Percentiles rank a stretch among this genome's conserved stretches.
Evolutionary conservation across 2,888 invertebrate species (phyloP).

Genomic region (Drosophila macrothrix): DNA sequence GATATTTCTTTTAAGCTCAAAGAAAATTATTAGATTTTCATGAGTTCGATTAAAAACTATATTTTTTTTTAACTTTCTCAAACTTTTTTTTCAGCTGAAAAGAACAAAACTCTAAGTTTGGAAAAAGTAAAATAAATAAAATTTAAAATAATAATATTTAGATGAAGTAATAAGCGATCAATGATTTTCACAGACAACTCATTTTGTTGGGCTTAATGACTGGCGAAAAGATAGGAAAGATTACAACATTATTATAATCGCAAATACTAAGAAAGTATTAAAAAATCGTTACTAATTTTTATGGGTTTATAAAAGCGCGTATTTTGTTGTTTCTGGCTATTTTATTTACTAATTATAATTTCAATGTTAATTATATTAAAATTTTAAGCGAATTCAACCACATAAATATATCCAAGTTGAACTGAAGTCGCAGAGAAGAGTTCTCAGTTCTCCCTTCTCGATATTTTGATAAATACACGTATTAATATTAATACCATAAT

Average conservation of each 20-base stretch:
- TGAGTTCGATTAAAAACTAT: neutral
- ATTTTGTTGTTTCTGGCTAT: conserved; percentile 18
- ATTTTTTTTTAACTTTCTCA: neutral
- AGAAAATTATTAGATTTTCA: neutral
- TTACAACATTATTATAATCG: conserved; percentile 14
- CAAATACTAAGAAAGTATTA: conserved; percentile 9
- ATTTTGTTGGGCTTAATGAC: neutral
- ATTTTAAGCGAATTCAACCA: conserved; percentile 9
- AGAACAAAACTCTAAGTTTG: neutral
- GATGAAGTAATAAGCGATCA: neutral
- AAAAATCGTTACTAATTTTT: neutral
- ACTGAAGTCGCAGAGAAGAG: neutral
- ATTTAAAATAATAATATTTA: neutral
- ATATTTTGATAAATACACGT: conserved; percentile 26
- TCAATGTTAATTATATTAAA: conserved; percentile 54
- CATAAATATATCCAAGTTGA: conserved; percentile 7
- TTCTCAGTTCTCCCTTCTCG: conserved; percentile 3
- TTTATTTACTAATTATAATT: conserved; percentile 52
- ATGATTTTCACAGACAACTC: neutral
- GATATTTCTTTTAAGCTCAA: neutral
- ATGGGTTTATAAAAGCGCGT: neutral
- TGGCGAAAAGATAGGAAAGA: neutral
- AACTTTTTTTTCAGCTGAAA: neutral
- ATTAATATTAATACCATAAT: conserved; percentile 41
- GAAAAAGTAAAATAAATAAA: neutral